Base-by-base conservation (phyloP, 2,888 invertebrate genomes). In the Plagodis dolabraria region DNA sequence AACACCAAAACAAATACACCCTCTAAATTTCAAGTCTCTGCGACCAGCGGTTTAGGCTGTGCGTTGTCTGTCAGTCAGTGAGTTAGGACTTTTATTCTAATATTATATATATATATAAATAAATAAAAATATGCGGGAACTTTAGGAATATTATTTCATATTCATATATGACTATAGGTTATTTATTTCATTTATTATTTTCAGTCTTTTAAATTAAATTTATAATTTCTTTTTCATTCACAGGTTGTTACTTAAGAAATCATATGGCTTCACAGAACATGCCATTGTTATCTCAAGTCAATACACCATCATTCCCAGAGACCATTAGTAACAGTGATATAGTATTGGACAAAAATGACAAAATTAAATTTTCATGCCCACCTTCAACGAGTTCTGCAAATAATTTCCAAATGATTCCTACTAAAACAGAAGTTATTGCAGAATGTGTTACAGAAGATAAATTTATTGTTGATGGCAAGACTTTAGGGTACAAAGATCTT, bases 401-500 rank as follows among this genome's bases (percentile, higher is more conserved):
- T 33, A 34, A 40, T 36, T 67, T 69, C 33, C 54, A 57, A 53
- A 45, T 35, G 34, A 38, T 60, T 40, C 60, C 65, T 11, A 56
- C 9, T 5, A 53, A 47, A n/a, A 50, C 38, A 5, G 58, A 35
- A 60, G 46, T 65, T 38, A 56, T 43, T 12, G 69, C 64, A n/a
- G 44, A 62, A 56, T 69, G 69, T 52, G 8, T 50, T 33, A 57
- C 51, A n/a, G 44, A 65, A 62, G 67, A 69, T 35, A 53, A 49
- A 47, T 65, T 69, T 11, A 50, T 52, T 5, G 51, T 65, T 7
- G 53, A 65, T n/a, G 62, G 60, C 6, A 60, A 60, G 33, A 53
- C 7, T n/a, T 65, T 59, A 47, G 55, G 48, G 33, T 64, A 64
- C 47, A 38, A 55, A 33, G 64, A 69, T 0, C 46, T 69, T 5